phyloP scores from a whole-genome alignment of 1,140 invertebrate species.

The Sipha flava region DNA sequence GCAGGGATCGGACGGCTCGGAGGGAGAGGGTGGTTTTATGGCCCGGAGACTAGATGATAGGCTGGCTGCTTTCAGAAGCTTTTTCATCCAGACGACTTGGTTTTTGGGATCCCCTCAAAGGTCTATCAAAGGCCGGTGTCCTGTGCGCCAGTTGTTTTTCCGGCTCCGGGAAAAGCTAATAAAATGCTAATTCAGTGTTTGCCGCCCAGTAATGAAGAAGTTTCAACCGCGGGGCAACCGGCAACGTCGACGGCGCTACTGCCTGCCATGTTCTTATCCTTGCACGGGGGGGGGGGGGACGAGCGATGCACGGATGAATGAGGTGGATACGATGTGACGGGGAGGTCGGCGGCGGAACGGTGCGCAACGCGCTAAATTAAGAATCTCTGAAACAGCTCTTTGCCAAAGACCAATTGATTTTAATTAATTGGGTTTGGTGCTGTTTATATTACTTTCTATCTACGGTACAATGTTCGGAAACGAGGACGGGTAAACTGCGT shows the following conservation, averaged over 20 bases:
- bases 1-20: too few relatives aligned
- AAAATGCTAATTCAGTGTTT: conserved; percentile 31
- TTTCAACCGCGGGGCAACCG: background rate
- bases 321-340: background rate
- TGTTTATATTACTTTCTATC: conserved; percentile 11
- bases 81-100: conserved; percentile 20
- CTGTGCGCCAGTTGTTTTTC: conserved; percentile 12
- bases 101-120: conserved; percentile 11
- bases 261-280: background rate
- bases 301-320: background rate
- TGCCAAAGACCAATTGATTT: conserved; percentile 7
- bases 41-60: background rate
- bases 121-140: conserved; percentile 28
- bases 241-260: background rate
- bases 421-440: conserved; percentile 24
- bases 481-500: too few relatives aligned
- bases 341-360: too few relatives aligned
- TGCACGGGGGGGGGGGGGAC: background rate
- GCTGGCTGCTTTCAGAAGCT: background rate
- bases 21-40: background rate
- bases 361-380: background rate
- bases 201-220: conserved; percentile 24
- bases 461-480: background rate
- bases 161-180: conserved; percentile 29
- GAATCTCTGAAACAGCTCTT: conserved; percentile 3